Evolutionary conservation across 2,113 vertebrate species (phyloP).

Genomic region (Salvator merianae): DNA sequence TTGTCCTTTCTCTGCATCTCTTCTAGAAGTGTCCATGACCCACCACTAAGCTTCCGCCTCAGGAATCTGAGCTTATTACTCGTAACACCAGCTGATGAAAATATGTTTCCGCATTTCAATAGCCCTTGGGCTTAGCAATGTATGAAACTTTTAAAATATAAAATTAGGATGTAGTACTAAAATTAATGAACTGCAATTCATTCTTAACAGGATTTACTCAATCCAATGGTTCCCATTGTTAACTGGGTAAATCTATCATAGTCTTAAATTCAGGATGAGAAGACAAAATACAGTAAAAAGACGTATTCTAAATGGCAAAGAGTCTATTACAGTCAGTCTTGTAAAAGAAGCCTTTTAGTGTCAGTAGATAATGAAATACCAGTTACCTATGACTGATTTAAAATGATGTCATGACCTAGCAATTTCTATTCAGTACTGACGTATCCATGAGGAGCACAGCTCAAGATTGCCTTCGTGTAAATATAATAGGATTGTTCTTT

Average conservation of each 20-base stretch:
- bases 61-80: background rate
- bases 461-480: slow-evolving; percentile 45
- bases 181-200: slow-evolving; percentile 20
- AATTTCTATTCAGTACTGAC: slow-evolving; percentile 64
- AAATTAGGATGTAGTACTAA: slow-evolving; percentile 34
- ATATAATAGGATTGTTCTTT: slow-evolving; percentile 57
- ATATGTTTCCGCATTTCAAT: background rate
- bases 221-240: slow-evolving; percentile 36
- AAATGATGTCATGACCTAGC: slow-evolving; percentile 64
- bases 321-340: slow-evolving; percentile 47
- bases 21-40: too few species aligned
- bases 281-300: slow-evolving; percentile 32
- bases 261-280: slow-evolving; percentile 60
- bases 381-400: slow-evolving; percentile 59
- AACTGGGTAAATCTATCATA: slow-evolving; percentile 41
- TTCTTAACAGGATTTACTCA: slow-evolving; percentile 50
- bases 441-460: slow-evolving; percentile 38
- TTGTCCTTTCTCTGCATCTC: too few species aligned
- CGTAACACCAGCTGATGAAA: background rate
- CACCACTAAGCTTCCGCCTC: too few species aligned
- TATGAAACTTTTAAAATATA: slow-evolving; percentile 41
- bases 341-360: slow-evolving; percentile 57
- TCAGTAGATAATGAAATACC: slow-evolving; percentile 62
- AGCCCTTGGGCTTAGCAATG: background rate
- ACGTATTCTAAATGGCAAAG: slow-evolving; percentile 51